Base-by-base conservation (phyloP, 2,888 invertebrate species). In the Phanerotoma sp. region DNA sequence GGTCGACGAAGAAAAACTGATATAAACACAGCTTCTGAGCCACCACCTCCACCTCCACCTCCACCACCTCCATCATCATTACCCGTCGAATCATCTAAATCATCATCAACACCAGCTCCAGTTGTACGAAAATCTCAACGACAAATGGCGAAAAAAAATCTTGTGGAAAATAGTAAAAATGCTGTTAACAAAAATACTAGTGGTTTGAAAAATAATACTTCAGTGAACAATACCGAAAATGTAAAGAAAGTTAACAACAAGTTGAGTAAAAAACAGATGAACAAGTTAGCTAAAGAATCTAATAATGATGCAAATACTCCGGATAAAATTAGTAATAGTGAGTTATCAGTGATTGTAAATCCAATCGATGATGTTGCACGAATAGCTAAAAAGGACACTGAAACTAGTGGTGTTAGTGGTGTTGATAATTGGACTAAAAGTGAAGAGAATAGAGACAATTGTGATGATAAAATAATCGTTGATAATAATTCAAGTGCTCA, bases 101-200 rank as follows among this genome's bases (percentile, higher is more conserved):
- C 7, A 41, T 21, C 46, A 33, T 18, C 18, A 33, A 16, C 20
- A 10, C n/a, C 9, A 33, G n/a, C 41, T 15, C 40, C 25, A 25
- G 25, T 25, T 7, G 71, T 76, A 11, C 62, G 77, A 28, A 77
- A 77, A 47, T 77, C 77, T 2, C 73, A 64, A 49, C 66, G 77
- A 41, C 77, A 77, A 56, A 73, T 74, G 62, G 75, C 75, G 3
- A 71, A 70, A 33, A 77, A 75, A 30, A 74, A 75, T 51, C 61
- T 49, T 9, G 48, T 67, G 16, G 70, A 73, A 25, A 72, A 73
- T 10, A 71, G n/a, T n/a, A n/a, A n/a, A n/a, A n/a, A n/a, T n/a
- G n/a, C n/a, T n/a, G n/a, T n/a, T n/a, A n/a, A n/a, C n/a, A n/a
- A n/a, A n/a, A n/a, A n/a, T n/a, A n/a, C n/a, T n/a, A n/a, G n/a